These are phyloP conservation scores for Ormyrus rosae DNA, from an alignment of 2,888 invertebrate genomes.

Conservation along the genomic window DNA sequence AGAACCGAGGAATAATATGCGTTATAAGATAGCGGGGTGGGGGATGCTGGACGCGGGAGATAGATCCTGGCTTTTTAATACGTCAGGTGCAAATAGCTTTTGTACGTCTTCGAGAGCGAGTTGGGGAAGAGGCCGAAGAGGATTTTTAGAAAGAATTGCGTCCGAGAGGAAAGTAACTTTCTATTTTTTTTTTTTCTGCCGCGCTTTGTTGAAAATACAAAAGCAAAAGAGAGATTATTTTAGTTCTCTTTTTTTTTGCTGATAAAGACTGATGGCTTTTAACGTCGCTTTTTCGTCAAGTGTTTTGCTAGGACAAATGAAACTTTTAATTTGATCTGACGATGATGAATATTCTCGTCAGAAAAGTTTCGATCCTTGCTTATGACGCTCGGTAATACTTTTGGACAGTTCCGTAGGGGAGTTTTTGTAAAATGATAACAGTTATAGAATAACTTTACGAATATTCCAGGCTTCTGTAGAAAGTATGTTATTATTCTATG, in stretches of 20 bases:
- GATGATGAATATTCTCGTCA: not conserved
- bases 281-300: constrained; percentile 5
- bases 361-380: too few relatives aligned
- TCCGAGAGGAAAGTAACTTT: not conserved
- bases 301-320: not conserved
- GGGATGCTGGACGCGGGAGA: too few relatives aligned
- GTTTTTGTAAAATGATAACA: not conserved
- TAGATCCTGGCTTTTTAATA: too few relatives aligned
- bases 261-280: constrained; percentile 17
- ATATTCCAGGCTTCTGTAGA: too few relatives aligned
- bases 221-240: not conserved
- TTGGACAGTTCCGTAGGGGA: not conserved
- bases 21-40: too few relatives aligned
- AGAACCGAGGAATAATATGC: too few relatives aligned
- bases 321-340: not conserved
- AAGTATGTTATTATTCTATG: too few relatives aligned
- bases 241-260: constrained; percentile 13
- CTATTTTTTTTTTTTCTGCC: constrained; percentile 14
- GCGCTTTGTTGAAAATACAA: not conserved
- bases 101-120: not conserved
- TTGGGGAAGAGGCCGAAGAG: not conserved
- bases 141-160: not conserved
- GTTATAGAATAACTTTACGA: too few relatives aligned
- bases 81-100: not conserved
- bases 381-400: not conserved